Conservation (phyloP, 1,140 invertebrate genomes). For the Sitobion miscanthi region DNA sequence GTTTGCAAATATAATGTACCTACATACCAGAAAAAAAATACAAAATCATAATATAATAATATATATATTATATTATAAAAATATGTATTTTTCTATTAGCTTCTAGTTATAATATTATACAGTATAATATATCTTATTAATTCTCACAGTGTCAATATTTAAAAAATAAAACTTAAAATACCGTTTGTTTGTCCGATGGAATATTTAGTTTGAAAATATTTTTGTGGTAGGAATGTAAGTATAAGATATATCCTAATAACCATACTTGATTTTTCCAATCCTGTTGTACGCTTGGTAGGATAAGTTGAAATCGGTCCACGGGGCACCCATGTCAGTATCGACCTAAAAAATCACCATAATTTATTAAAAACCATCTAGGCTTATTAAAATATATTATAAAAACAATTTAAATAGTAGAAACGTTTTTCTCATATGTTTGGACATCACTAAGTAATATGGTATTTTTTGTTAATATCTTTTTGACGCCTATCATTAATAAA, state of each 20-base stretch:
- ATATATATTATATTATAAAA: neutral
- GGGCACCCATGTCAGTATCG: neutral
- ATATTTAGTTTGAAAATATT: slow-evolving; percentile 1
- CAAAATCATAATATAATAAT: neutral
- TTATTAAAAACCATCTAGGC: neutral
- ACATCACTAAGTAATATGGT: neutral
- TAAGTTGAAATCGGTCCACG: neutral
- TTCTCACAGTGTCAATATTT: neutral
- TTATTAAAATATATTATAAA: neutral
- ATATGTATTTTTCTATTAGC: too few relatives aligned
- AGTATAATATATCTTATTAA: neutral
- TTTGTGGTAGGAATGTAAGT: neutral
- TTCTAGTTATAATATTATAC: too few relatives aligned
- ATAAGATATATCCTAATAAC: neutral
- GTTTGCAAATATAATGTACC: neutral
- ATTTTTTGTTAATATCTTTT: neutral
- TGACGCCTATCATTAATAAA: neutral
- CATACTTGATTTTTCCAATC: neutral
- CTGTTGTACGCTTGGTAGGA: neutral
- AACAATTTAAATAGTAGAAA: neutral
- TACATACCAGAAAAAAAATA: neutral
- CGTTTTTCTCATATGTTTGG: neutral
- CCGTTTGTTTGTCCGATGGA: neutral
- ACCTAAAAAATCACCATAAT: slow-evolving; percentile 24
- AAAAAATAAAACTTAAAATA: neutral